A percentile compares a stretch with the other conserved stretches of the same genome.
These are phyloP conservation scores for Holcopasites calliopsidis DNA, from an alignment of 1,140 invertebrate species.

Conservation along the genomic window DNA sequence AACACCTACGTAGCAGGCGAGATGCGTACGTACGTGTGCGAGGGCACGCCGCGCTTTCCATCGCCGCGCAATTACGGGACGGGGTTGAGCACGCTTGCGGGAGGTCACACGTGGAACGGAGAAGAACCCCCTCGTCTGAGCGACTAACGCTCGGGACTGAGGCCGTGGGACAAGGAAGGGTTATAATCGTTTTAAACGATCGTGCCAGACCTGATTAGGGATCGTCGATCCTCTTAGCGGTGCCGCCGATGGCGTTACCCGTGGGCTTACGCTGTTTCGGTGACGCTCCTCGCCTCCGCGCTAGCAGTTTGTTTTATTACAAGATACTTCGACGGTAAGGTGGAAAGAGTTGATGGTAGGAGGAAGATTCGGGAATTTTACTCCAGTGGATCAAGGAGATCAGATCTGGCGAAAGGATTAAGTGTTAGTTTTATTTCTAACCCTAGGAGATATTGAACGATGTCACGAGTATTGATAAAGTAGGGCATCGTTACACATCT, in stretches of 20 bases:
- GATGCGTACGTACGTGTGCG: background rate
- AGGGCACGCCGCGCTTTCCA: conserved; percentile 20
- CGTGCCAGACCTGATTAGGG: conserved; percentile 37
- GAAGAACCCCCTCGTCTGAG: background rate
- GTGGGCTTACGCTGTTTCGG: conserved; percentile 32
- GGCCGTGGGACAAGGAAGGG: conserved; percentile 30
- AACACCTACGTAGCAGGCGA: too few species aligned
- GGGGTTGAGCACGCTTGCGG: conserved; percentile 21
- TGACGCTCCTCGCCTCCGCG: background rate
- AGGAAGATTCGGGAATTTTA: background rate
- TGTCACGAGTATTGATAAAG: too few species aligned
- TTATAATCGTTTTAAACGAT: conserved; percentile 47
- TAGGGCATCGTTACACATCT: too few species aligned
- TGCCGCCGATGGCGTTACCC: conserved; percentile 29
- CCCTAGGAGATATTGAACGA: too few species aligned
- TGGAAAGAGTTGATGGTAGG: background rate
- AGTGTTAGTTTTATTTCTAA: background rate
- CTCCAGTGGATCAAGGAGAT: background rate
- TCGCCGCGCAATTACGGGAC: conserved; percentile 54
- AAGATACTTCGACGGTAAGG: background rate
- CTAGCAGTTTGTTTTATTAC: conserved; percentile 33
- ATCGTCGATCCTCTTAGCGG: conserved; percentile 46
- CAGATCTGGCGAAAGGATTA: background rate
- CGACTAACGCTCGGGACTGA: conserved; percentile 30
- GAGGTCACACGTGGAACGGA: conserved; percentile 30